Base-by-base conservation (phyloP, 2,797 vertebrate genomes). In the Acipenser transmontanus region DNA sequence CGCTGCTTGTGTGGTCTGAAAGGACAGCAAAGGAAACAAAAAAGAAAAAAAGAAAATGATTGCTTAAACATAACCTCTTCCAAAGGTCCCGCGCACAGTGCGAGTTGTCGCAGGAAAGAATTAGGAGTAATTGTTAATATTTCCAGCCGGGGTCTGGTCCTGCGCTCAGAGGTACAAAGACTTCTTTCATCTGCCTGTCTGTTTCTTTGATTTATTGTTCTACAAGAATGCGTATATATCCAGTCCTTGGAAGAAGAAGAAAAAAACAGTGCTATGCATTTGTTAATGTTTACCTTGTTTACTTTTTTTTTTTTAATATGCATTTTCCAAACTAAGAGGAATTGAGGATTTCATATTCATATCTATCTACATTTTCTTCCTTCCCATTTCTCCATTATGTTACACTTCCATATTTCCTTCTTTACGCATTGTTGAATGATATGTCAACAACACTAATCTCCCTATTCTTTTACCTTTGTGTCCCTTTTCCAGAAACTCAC, bases 151-250 rank as follows among this genome's bases (percentile, higher is more conserved):
- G 8, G 12, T 62, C 65, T 65, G 59, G 68, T 74, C 66, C 67
- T 70, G 64, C 72, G 67, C 70, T 66, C 50, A 47, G 34, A 9
- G 17, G 49, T 52, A 13, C 52, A 71, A 68, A 49, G 73, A 75
- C 70, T 69, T 76, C 75, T 71, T 64, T 78, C 66, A 68, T 61
- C 72, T 64, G 52, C 52, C 65, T 65, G 14, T 76, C 73, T 71
- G 56, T 3, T 13, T 7, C 62, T 62, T 57, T 74, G 78, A 77
- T 75, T 76, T 75, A 68, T 74, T 59, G 65, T 5, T 59, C 66
- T 66, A 68, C 20, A 62, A 65, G 65, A 69, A 72, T 63, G 63
- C 66, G 51, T 64, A 61, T 78, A 70, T 68, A 56, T 54, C 76
- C 75, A 73, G 71, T 70, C 69, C 70, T 80, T 71, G 66, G 62